phyloP scores from a whole-genome alignment of 2,113 vertebrate species.

The Siniperca knerii region DNA sequence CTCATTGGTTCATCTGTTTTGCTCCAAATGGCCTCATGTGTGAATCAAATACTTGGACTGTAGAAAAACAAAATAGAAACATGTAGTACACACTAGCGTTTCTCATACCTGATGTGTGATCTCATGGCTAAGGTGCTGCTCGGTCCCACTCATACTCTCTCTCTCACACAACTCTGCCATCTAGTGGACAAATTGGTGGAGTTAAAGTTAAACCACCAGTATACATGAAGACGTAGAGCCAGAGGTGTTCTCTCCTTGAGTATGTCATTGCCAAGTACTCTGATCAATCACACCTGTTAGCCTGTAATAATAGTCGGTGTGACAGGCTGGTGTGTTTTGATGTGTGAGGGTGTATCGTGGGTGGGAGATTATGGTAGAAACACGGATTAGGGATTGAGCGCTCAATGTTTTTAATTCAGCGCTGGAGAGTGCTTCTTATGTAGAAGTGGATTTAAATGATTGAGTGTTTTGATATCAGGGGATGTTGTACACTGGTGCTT shows the following conservation, averaged over 20 bases:
- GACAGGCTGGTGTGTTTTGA: slow-evolving; percentile 25
- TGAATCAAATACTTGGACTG: neutral
- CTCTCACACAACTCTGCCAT: slow-evolving; percentile 57
- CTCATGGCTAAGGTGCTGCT: too few species aligned
- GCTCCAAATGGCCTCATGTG: neutral
- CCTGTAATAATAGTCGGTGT: neutral
- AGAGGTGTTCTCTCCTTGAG: neutral
- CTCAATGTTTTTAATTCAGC: slow-evolving; percentile 52
- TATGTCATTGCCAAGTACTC: neutral
- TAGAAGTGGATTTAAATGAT: slow-evolving; percentile 50
- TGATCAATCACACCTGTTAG: neutral
- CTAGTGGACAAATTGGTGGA: slow-evolving; percentile 67
- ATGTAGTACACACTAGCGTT: neutral
- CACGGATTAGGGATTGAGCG: slow-evolving; percentile 66
- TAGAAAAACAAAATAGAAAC: neutral
- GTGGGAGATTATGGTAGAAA: slow-evolving; percentile 62
- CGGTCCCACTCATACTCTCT: neutral
- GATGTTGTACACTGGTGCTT: slow-evolving; percentile 2
- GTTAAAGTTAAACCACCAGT: neutral
- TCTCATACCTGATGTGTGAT: neutral
- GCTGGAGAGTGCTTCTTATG: slow-evolving; percentile 48
- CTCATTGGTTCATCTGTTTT: neutral
- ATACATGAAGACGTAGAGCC: neutral
- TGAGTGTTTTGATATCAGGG: slow-evolving; percentile 29
- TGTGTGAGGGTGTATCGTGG: slow-evolving; percentile 19